These are phyloP conservation scores for Hirtodrosophila trivittata DNA, from an alignment of 2,888 invertebrate genomes.

Conservation along the genomic window DNA sequence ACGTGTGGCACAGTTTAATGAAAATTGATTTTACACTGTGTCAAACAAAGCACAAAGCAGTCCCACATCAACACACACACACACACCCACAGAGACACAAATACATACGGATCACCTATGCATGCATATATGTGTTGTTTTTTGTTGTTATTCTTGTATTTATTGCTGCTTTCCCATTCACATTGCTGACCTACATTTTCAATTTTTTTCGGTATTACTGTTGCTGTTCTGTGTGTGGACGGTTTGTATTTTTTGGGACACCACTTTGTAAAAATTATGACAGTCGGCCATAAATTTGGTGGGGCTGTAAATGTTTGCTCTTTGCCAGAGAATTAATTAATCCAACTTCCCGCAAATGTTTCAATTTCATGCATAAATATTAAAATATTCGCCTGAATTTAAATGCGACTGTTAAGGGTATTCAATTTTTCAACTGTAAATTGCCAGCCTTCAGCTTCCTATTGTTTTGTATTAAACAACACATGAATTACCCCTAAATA, in stretches of 20 bases:
- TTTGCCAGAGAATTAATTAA: conserved; percentile 49
- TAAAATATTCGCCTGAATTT: background rate
- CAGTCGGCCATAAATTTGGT: conserved; percentile 48
- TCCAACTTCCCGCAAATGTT: conserved; percentile 19
- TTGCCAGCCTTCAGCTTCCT: too few relatives aligned
- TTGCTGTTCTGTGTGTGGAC: conserved; percentile 29
- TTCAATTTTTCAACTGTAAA: too few relatives aligned
- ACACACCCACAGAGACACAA: conserved; percentile 4
- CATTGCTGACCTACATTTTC: conserved; percentile 68
- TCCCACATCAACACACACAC: conserved; percentile 5
- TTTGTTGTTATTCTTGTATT: conserved; percentile 33
- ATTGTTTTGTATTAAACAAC: too few relatives aligned
- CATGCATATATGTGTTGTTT: conserved; percentile 25
- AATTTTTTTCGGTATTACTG: conserved; percentile 14
- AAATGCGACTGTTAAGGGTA: too few relatives aligned
- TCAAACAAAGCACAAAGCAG: conserved; percentile 47
- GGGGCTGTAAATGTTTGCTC: conserved; percentile 20
- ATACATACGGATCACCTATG: conserved; percentile 6
- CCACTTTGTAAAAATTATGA: conserved; percentile 39
- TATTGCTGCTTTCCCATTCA: conserved; percentile 61
- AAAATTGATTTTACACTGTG: conserved; percentile 76
- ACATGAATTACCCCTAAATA: too few relatives aligned
- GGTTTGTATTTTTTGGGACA: conserved; percentile 19
- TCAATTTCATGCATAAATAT: conserved; percentile 27
- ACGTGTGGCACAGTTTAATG: conserved; percentile 67